Percentiles rank a stretch among this genome's conserved stretches.
Evolutionary conservation across 2,888 invertebrate species (phyloP).

Genomic region (Pterostichus niger): DNA sequence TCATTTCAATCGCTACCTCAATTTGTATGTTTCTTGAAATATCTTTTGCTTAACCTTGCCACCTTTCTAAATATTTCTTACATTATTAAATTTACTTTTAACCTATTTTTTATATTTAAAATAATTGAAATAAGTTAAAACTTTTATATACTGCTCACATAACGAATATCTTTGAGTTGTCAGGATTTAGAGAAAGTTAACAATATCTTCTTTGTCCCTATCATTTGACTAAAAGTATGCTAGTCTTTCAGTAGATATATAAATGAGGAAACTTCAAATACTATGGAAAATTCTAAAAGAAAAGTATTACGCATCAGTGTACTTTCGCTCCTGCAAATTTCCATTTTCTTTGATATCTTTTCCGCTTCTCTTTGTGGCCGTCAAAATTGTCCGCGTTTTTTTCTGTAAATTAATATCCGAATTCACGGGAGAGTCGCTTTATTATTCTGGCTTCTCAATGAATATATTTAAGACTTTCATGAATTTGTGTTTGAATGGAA

Average conservation of each 20-base stretch:
- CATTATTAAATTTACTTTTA: too few species aligned
- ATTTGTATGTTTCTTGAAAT: too few species aligned
- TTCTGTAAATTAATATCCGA: slow-evolving; percentile 53
- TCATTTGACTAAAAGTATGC: slow-evolving; percentile 39
- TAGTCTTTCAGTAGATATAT: slow-evolving; percentile 48
- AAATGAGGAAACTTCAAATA: slow-evolving; percentile 52
- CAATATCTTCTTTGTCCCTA: slow-evolving; percentile 41
- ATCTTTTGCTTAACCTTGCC: too few species aligned
- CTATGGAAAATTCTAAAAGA: slow-evolving; percentile 54
- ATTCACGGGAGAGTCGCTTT: slow-evolving; percentile 25
- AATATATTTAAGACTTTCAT: slow-evolving; percentile 30
- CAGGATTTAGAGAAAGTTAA: slow-evolving; percentile 25
- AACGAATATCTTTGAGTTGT: slow-evolving; percentile 5
- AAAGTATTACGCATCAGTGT: slow-evolving; percentile 48
- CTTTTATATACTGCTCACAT: too few species aligned
- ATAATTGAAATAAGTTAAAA: too few species aligned
- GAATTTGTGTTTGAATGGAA: neutral
- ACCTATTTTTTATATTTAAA: too few species aligned
- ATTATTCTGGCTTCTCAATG: slow-evolving; percentile 44
- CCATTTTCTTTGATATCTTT: slow-evolving; percentile 51
- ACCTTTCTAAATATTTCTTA: too few species aligned
- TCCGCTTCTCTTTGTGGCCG: slow-evolving; percentile 41
- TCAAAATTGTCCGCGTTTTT: slow-evolving; percentile 42
- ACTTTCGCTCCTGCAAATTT: slow-evolving; percentile 32
- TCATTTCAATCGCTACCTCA: too few species aligned